A percentile compares a stretch with the other conserved stretches of the same genome.
Evolutionary conservation across 2,797 vertebrate genomes (phyloP).

Genomic region (Jordanella pulchra): DNA sequence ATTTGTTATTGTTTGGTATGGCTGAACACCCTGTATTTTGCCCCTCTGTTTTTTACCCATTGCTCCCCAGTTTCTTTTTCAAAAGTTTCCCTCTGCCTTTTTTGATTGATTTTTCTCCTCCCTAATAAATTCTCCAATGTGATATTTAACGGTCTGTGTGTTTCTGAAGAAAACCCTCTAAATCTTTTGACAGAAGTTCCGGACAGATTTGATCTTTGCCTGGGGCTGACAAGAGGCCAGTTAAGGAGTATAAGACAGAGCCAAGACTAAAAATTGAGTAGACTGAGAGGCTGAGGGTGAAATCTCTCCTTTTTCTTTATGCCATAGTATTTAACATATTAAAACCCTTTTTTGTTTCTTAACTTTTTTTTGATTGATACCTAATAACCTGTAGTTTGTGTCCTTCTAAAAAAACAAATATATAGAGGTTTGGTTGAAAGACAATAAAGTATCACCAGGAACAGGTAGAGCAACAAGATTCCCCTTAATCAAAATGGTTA

Average conservation of each 20-base stretch:
- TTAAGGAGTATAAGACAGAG: slow-evolving; percentile 15
- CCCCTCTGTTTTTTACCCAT: slow-evolving; percentile 7
- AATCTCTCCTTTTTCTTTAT: not conserved
- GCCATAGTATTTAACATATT: slow-evolving; percentile 15
- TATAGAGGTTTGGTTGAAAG: not conserved
- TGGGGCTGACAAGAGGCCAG: slow-evolving; percentile 44
- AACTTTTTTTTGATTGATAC: slow-evolving; percentile 14
- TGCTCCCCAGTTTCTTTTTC: slow-evolving; percentile 11
- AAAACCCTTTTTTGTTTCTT: slow-evolving; percentile 41
- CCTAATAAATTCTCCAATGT: slow-evolving; percentile 30
- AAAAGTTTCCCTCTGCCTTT: slow-evolving; percentile 44
- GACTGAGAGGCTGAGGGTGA: slow-evolving; percentile 9
- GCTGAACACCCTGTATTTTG: slow-evolving; percentile 42
- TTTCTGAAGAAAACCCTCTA: slow-evolving; percentile 42
- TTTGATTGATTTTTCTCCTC: slow-evolving; percentile 27
- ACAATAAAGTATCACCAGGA: slow-evolving; percentile 15
- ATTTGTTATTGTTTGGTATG: slow-evolving; percentile 18
- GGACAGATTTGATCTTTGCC: slow-evolving; percentile 55
- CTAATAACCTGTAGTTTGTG: slow-evolving; percentile 1
- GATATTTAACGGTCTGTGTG: slow-evolving; percentile 28
- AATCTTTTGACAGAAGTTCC: slow-evolving; percentile 44
- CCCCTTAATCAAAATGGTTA: slow-evolving; percentile 54
- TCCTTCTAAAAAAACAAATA: not conserved
- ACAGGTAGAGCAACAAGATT: slow-evolving; percentile 7
- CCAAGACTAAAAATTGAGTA: slow-evolving; percentile 39